Evolutionary conservation across 2,797 vertebrate species (phyloP), one percentile per base, ranked within the genome.

Genomic region (Microctenopoma lineatum): DNA sequence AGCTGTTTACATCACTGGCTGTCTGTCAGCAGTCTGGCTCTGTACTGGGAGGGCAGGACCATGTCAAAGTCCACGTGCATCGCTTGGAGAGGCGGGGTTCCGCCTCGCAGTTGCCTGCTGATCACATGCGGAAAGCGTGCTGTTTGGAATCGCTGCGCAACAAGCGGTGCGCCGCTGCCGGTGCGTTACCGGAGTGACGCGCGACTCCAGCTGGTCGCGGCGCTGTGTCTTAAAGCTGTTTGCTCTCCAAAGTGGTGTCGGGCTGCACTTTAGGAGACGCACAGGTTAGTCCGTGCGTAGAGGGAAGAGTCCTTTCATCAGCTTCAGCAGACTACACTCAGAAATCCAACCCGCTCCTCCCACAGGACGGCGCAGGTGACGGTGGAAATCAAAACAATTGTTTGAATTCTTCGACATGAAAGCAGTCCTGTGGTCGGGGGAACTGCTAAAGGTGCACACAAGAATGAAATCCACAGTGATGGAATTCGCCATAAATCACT

Each of bases 61-160:
- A 91, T 90, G 92, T 91, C 91, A 93, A 92, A 92, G 92, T 93
- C 93, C 94, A 94, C 92, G 92, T 94, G 93, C 86, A 53, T 34
- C 15, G 64, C 78, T 84, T 32, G 42, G 75, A 79, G 89, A 66
- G 93, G 92, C 88, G 90, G 75, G 83, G 86, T 66, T 84, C 65
- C 9, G 41, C 52, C 59, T 66, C 46, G 29, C 69, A 2, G 71
- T 66, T 18, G 71, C 52, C 68, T 53, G 38, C 70, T 47, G 81
- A 83, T 90, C 92, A 92, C 90, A 54, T 92, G 92, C 85, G 73
- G 77, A 46, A 75, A 80, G 92, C 93, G n/a, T 91, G 91, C 51
- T 65, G 86, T 77, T 76, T 77, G 79, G 41, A 64, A 81, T 66
- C 47, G 85, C 55, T 68, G 79, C 45, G 74, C 73, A 77, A 66